Evolutionary conservation across 1,140 invertebrate genomes (phyloP), one percentile per base, ranked within the genome.

Genomic region (Drosophila sechellia): DNA sequence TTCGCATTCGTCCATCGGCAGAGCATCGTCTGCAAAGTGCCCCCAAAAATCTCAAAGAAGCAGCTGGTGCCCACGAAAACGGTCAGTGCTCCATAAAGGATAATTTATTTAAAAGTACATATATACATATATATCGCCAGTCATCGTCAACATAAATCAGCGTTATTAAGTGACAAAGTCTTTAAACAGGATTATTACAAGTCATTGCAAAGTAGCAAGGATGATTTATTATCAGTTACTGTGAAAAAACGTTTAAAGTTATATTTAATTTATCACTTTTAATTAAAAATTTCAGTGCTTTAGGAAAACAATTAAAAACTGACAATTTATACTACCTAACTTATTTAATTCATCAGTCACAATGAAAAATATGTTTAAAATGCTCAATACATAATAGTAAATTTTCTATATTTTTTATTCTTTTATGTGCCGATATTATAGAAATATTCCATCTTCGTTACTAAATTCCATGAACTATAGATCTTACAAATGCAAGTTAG

Each of bases 1-100:
- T 90, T 90, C 81, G 77, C 77, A 90, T 84, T 84, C 74, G 71
- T 76, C 79, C 69, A 76, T 81, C 87, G 87, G 87, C 70, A 61
- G 72, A 84, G 79, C 85, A 89, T 73, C 68, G 84, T 72, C 64
- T 69, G 70, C 54, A 55, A 45, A 61, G 71, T 71, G 58, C 42
- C 74, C 39, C 76, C 56, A 52, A 46, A 57, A 43, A 50, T 34
- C 63, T 52, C 53, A 49, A 50, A 56, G 43, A 61, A 75, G 66
- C 56, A 65, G 48, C 76, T 79, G 80, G 72, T 84, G 80, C 72
- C 60, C 74, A 76, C 74, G 60, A 74, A 66, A 84, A 76, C 81
- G 81, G 81, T 86, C 81, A 87, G 81, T 86, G 75, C 20, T 53
- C 1, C 11, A 20, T 6, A n/a, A 74, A 65, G 59, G 71, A 75